Percentiles rank a stretch among this genome's conserved stretches.
These are phyloP conservation scores for Rhyacophila evoluta DNA, from an alignment of 2,888 invertebrate species.

Conservation along the genomic window DNA sequence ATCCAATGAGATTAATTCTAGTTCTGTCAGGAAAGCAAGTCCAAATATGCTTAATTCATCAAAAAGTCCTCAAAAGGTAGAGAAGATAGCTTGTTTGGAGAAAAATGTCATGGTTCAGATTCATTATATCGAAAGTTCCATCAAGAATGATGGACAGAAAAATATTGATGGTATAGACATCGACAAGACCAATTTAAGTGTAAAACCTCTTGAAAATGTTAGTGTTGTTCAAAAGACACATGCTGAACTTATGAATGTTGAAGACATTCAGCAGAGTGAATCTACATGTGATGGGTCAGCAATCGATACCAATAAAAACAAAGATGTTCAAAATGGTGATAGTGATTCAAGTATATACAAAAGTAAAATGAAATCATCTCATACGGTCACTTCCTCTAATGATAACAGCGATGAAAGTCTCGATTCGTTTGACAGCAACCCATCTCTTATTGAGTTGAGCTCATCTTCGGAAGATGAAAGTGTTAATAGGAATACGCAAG, in stretches of 20 bases:
- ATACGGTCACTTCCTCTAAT: neutral
- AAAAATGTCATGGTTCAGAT: neutral
- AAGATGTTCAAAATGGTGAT: no score
- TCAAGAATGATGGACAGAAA: neutral
- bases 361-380: neutral
- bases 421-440: constrained; percentile 27
- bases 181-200: no score
- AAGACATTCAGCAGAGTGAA: neutral
- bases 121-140: neutral
- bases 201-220: no score
- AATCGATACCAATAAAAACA: neutral
- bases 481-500: neutral
- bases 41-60: neutral
- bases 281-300: neutral
- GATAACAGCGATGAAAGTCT: constrained; percentile 20
- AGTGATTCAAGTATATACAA: neutral
- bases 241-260: neutral
- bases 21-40: neutral
- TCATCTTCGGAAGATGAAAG: constrained; percentile 38
- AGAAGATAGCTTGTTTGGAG: neutral
- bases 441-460: constrained; percentile 42
- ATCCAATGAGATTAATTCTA: neutral
- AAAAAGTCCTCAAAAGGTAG: neutral
- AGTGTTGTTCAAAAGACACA: no score
- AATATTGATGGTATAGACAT: no score